phyloP scores from a whole-genome alignment of 1,140 invertebrate genomes.

The Saccostrea glomerata region DNA sequence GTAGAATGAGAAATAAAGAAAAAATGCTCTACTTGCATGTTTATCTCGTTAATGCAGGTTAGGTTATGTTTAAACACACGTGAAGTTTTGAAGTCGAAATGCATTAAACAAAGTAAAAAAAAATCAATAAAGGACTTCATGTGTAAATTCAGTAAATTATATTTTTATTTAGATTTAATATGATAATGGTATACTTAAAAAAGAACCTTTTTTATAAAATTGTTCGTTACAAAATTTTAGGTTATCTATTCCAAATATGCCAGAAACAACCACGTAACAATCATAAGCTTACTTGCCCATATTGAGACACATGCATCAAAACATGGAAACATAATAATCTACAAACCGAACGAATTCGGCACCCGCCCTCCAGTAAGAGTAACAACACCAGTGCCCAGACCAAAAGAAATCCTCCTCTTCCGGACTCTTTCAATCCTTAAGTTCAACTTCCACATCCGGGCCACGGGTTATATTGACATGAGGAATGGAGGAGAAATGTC shows the following conservation, averaged over 20 bases:
- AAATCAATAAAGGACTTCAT: too few species aligned
- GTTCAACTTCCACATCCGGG: constrained; percentile 22
- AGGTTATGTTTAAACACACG: too few species aligned
- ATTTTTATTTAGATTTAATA: too few species aligned
- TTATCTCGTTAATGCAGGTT: too few species aligned
- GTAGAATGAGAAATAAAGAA: too few species aligned
- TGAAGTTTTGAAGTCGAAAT: too few species aligned
- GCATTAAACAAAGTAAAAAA: too few species aligned
- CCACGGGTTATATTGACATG: constrained; percentile 49
- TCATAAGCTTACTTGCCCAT: constrained; percentile 16
- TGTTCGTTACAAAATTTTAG: neutral
- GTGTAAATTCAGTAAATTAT: too few species aligned
- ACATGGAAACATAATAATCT: constrained; percentile 9
- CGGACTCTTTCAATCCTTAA: constrained; percentile 42
- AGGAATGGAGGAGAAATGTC: constrained; percentile 42
- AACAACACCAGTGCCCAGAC: neutral
- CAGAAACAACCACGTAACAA: constrained; percentile 2
- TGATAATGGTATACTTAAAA: too few species aligned
- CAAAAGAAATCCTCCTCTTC: constrained; percentile 35
- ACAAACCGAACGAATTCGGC: constrained; percentile 37
- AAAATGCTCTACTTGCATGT: too few species aligned
- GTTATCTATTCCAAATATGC: constrained; percentile 36
- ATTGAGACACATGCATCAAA: neutral
- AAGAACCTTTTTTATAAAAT: neutral
- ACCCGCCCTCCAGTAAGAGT: neutral